Base-by-base conservation (phyloP, 1,140 invertebrate genomes). In the Zaprionus camerounensis region DNA sequence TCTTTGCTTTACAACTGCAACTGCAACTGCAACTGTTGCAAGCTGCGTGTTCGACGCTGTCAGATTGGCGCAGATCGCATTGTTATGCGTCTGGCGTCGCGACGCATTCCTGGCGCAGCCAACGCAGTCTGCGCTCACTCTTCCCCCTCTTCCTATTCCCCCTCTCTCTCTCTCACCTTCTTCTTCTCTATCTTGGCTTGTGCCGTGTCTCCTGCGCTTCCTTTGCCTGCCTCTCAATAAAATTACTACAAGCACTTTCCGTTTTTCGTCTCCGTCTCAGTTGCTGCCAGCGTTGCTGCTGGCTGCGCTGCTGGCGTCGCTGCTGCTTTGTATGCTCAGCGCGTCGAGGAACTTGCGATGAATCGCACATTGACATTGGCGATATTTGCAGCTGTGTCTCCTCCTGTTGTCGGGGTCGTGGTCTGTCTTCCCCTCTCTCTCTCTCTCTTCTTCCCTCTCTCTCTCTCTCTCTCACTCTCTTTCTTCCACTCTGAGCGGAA, bases 161-260 rank as follows among this genome's bases (percentile, higher is more conserved):
- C 24, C 24, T 26, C 24, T 22, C 2, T 0, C 36, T 38, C 36
- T 0, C 1, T n/a, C 38, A 7, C n/a, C 2, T 2, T 1, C n/a
- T 46, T 1, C 41, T 17, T n/a, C 7, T 7, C n/a, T 46, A 0
- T 31, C 12, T 67, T 75, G 82, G 69, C 82, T 85, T 82, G 71
- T 82, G 80, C 67, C 69, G 36, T 24, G 41, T 76, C 66, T 44
- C 38, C 28, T 41, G 64, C 56, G 55, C 72, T 82, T 82, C 64
- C 67, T 69, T 74, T 58, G 56, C 38, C 38, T 84, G 31, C 31
- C 31, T 84, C 81, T 88, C 80, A 88, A 87, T 87, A 88, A 87
- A 88, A 80, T 71, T 78, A 83, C 83, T 56, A 71, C 80, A 53
- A 80, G 66, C 69, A 85, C 84, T 90, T 87, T 87, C 84, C 85